Base-by-base conservation (phyloP, 1,140 invertebrate genomes). In the Drosophila oshimai region DNA sequence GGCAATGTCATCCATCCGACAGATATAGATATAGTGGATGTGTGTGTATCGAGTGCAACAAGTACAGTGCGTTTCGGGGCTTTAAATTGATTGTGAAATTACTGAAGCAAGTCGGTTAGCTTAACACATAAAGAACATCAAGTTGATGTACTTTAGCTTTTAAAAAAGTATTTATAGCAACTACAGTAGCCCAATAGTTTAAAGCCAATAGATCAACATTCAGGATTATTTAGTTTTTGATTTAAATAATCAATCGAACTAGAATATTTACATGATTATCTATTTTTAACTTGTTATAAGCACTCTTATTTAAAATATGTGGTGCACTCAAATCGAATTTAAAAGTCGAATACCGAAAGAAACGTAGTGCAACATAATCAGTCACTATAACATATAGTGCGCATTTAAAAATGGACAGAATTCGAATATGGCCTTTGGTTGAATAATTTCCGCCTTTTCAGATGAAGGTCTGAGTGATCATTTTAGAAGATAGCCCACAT, bases 1-100 rank as follows among this genome's bases (percentile, higher is more conserved):
- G 69, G 69, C 79, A 87, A 74, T 74, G 75, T 29, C 81, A 87
- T 22, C 70, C 34, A 45, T 29, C 50, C 50, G 50, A 68, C 42
- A 76, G 18, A 73, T n/a, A 39, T 24, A 28, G 15, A 51, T 55
- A 58, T 44, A 47, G 13, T 22, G 17, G 20, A 26, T 20, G 12
- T n/a, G 13, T 36, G 7, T 36, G 39, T 49, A n/a, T n/a, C n/a
- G n/a, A 64, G 49, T 54, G 6, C 15, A 0, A 6, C 22, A 12
- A 20, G 18, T 39, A 53, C 55, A 62, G 42, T 51, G 42, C 24
- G 20, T 13, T 64, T 26, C 7, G 13, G 1, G 6, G 44, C 0
- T 22, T n/a, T n/a, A 3, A 24, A 31, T 15, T 31, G 2, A 13
- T 15, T 44, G 12, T 1, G 15, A 17, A 2, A 42, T 22, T 22